Conservation (phyloP, 2,888 invertebrate genomes). For the Ophion ellenae region DNA sequence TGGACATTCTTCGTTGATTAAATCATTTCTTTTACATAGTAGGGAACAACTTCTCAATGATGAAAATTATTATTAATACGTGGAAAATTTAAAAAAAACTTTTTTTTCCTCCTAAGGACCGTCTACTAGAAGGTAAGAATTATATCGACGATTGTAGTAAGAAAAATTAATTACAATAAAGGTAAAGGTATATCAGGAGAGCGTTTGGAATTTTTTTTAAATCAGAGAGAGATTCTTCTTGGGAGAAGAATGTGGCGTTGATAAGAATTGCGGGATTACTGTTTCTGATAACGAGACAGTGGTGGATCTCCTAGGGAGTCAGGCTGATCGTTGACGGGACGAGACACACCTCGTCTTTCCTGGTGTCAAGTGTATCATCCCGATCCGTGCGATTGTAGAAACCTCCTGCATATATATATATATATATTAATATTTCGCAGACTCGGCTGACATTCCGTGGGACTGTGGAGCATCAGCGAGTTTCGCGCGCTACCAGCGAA, state of each 20-base stretch:
- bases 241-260: neutral
- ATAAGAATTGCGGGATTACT: conserved; percentile 10
- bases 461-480: conserved; percentile 25
- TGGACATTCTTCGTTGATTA: no score
- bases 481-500: conserved; percentile 21
- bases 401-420: neutral
- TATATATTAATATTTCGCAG: conserved; percentile 39
- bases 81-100: no score
- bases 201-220: neutral
- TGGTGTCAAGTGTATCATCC: conserved; percentile 41
- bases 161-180: no score
- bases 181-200: no score
- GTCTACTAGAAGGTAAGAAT: no score
- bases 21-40: no score
- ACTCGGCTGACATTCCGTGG: conserved; percentile 32
- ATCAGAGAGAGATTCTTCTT: neutral
- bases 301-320: conserved; percentile 24
- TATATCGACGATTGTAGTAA: no score
- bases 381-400: conserved; percentile 23
- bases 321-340: conserved; percentile 45
- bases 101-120: no score
- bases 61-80: no score
- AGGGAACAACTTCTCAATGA: no score
- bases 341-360: conserved; percentile 32
- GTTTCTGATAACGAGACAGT: conserved; percentile 47